Conservation (phyloP, 2,888 invertebrate species). For the Polymixis lichenea region DNA sequence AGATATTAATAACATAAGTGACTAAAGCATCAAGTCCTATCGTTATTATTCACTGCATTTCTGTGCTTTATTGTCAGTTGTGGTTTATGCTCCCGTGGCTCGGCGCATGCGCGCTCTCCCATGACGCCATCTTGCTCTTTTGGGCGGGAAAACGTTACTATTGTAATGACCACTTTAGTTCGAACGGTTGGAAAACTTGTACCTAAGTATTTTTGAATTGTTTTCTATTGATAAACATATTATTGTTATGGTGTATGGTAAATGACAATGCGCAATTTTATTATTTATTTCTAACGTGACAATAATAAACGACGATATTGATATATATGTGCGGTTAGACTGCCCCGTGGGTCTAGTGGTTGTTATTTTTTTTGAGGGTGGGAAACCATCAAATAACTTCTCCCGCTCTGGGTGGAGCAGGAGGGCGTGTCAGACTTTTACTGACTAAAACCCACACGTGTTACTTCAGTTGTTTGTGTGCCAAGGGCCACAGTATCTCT, state of each 20-base stretch:
- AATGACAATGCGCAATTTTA: not conserved
- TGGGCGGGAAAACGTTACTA: slow-evolving; percentile 83
- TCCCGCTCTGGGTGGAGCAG: too few relatives aligned
- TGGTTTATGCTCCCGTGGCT: slow-evolving; percentile 86
- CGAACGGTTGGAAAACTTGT: slow-evolving; percentile 37
- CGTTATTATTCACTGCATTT: slow-evolving; percentile 60
- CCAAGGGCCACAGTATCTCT: too few relatives aligned
- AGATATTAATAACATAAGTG: slow-evolving; percentile 17
- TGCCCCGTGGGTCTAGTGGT: too few relatives aligned
- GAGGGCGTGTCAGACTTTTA: too few relatives aligned
- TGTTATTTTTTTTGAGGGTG: too few relatives aligned
- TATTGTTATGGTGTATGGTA: not conserved
- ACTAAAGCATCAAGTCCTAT: slow-evolving; percentile 39
- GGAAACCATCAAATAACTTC: too few relatives aligned
- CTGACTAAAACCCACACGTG: too few relatives aligned
- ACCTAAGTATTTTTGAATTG: slow-evolving; percentile 8
- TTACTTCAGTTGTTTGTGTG: too few relatives aligned
- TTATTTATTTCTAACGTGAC: too few relatives aligned
- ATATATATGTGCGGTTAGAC: too few relatives aligned
- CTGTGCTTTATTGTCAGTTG: slow-evolving; percentile 74
- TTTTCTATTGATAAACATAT: not conserved
- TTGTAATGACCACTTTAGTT: slow-evolving; percentile 53
- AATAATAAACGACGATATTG: too few relatives aligned
- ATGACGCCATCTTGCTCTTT: slow-evolving; percentile 85
- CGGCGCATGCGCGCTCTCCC: slow-evolving; percentile 82